These are phyloP conservation scores for Scaptomyza caliginosa DNA, from an alignment of 2,888 invertebrate genomes.

Conservation along the genomic window DNA sequence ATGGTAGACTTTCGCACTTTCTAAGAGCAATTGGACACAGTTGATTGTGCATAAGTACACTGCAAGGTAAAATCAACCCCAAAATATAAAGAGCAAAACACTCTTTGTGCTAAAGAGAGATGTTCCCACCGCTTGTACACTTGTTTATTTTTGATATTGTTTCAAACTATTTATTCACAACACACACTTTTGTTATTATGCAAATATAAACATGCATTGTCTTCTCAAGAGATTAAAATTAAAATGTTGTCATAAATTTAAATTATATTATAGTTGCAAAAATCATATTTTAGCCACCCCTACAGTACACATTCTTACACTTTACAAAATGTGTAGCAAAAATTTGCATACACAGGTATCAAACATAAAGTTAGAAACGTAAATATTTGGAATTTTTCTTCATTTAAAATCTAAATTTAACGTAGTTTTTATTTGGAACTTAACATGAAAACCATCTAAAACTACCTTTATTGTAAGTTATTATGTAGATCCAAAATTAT, in stretches of 20 bases:
- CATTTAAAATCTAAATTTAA: too few species aligned
- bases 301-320: conserved; percentile 43
- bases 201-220: background rate
- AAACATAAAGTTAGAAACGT: background rate
- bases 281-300: conserved; percentile 24
- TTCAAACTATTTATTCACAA: background rate
- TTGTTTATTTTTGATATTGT: background rate
- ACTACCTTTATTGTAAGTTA: too few species aligned
- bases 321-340: conserved; percentile 3
- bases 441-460: too few species aligned
- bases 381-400: too few species aligned
- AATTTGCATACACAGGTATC: background rate
- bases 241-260: background rate
- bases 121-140: conserved; percentile 5
- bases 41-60: background rate
- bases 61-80: conserved; percentile 28
- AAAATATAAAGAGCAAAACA: conserved; percentile 10
- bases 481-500: too few species aligned
- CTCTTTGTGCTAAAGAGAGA: conserved; percentile 24
- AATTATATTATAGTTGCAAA: background rate
- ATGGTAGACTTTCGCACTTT: background rate
- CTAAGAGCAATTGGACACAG: conserved; percentile 1
- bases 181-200: background rate
- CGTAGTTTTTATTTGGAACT: too few species aligned
- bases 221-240: background rate